Percentiles rank a stretch among this genome's conserved stretches.
Evolutionary conservation across 2,113 vertebrate species (phyloP).

Genomic region (Thamnophis sirtalis): DNA sequence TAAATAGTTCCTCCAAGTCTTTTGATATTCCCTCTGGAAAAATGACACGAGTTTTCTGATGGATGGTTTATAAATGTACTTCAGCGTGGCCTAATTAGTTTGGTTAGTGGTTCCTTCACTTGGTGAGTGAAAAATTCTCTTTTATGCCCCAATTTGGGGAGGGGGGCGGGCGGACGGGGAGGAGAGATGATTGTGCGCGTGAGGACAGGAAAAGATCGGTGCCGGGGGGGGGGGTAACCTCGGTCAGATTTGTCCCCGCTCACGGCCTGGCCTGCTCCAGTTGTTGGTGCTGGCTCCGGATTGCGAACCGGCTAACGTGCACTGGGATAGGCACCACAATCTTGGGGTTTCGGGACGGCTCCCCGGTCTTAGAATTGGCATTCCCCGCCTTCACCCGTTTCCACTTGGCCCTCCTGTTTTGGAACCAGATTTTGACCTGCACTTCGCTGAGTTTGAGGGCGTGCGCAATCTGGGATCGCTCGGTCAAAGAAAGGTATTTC

Average conservation of each 20-base stretch:
- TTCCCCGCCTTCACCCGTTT: constrained; percentile 98
- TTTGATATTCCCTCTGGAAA: constrained; percentile 35
- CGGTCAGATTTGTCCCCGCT: constrained; percentile 7
- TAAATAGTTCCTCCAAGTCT: constrained; percentile 35
- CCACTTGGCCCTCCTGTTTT: constrained; percentile 98
- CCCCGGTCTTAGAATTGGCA: constrained; percentile 95
- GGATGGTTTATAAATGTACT: constrained; percentile 18
- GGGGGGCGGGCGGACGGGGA: background rate
- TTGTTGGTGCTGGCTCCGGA: constrained; percentile 97
- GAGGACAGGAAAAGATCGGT: too few relatives aligned
- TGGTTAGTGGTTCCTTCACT: background rate
- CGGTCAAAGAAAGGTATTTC: constrained; percentile 96
- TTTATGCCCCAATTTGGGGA: background rate
- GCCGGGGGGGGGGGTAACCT: background rate
- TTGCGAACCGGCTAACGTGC: constrained; percentile 96
- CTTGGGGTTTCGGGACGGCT: constrained; percentile 94
- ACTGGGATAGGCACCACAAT: constrained; percentile 98
- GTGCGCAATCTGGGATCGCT: constrained; percentile 97
- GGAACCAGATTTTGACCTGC: constrained; percentile 99
- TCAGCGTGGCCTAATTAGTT: constrained; percentile 6
- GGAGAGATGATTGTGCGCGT: background rate
- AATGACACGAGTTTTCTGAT: background rate
- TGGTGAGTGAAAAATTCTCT: background rate
- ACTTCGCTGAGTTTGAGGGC: constrained; percentile 98
- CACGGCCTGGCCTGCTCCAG: constrained; percentile 93